phyloP scores from a whole-genome alignment of 2,113 vertebrate species.

The Porphyrio hochstetteri region DNA sequence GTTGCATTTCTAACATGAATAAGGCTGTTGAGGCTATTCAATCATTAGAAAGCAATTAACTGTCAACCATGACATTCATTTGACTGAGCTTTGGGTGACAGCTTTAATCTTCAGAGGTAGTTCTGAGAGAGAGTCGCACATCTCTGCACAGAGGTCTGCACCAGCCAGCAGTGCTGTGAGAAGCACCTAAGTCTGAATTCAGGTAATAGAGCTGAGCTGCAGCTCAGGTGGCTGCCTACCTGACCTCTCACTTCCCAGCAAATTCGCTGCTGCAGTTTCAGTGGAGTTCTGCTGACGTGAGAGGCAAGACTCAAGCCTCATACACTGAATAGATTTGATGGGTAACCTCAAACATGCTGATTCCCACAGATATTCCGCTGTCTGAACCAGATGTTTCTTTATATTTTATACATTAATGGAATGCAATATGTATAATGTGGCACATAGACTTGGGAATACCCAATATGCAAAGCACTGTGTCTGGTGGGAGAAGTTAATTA shows the following conservation, averaged over 20 bases:
- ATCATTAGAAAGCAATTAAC: neutral
- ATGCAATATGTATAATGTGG: neutral
- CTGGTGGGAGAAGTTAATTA: conserved; percentile 1
- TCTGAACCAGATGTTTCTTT: neutral
- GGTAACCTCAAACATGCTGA: neutral
- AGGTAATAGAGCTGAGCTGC: neutral
- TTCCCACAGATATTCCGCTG: neutral
- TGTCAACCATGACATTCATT: neutral
- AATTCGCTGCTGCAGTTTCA: neutral
- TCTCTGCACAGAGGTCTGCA: neutral
- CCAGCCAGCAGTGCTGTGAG: neutral
- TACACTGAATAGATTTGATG: neutral
- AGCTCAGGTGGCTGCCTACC: neutral
- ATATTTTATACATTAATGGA: neutral
- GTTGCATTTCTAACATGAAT: neutral
- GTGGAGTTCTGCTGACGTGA: accelerated
- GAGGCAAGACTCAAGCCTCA: neutral
- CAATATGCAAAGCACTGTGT: neutral
- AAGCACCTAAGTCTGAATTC: neutral
- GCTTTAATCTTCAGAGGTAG: neutral
- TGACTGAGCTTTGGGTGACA: neutral
- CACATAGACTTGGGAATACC: neutral
- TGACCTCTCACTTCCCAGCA: neutral
- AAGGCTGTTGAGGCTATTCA: neutral
- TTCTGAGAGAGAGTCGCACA: accelerated